These are phyloP conservation scores for Julus scanicus DNA, from an alignment of 2,888 invertebrate genomes.

Conservation along the genomic window DNA sequence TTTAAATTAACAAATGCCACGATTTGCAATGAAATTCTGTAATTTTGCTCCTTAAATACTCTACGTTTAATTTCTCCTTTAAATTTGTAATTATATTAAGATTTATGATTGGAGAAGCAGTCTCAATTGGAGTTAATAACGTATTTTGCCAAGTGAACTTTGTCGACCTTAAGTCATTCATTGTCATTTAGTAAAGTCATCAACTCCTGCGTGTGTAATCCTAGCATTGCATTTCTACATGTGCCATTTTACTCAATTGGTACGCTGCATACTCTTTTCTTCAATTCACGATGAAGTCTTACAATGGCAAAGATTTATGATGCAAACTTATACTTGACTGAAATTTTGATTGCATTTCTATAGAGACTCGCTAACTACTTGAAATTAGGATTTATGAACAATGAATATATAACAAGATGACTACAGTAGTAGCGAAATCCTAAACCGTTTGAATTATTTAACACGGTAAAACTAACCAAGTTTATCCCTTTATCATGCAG, in stretches of 20 bases:
- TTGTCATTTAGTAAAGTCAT: neutral
- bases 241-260: neutral
- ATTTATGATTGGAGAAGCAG: neutral
- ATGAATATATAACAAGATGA: neutral
- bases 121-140: constrained; percentile 3
- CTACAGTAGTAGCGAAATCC: neutral
- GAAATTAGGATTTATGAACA: constrained; percentile 4
- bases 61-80: neutral
- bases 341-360: constrained; percentile 33
- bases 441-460: neutral
- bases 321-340: neutral
- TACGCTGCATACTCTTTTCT: neutral
- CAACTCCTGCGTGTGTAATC: neutral
- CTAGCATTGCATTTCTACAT: neutral
- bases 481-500: too few species aligned
- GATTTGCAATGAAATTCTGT: too few species aligned
- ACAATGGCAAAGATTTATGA: constrained; percentile 4
- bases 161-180: constrained; percentile 27
- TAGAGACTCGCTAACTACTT: neutral
- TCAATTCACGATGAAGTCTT: neutral
- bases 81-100: neutral
- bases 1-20: too few species aligned
- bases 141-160: neutral
- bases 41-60: too few species aligned
- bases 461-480: too few species aligned